Conservation (phyloP, 2,888 invertebrate species). For the Plebejus anna region DNA sequence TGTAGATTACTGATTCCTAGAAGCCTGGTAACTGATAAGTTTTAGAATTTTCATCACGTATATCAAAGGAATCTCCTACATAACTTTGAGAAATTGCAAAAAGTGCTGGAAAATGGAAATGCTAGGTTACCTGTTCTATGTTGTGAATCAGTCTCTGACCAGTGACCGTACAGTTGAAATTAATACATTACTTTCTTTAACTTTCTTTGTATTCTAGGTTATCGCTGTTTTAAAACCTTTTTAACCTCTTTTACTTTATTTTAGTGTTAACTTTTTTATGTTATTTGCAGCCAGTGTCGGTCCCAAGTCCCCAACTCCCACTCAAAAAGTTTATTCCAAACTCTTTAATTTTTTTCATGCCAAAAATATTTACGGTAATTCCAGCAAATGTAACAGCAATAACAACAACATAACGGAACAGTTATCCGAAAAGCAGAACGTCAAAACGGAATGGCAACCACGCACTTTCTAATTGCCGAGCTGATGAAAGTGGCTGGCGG, state of each 20-base stretch:
- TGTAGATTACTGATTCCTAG: neutral
- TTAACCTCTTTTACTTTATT: neutral
- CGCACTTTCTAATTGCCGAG: slow-evolving; percentile 39
- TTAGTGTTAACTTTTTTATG: neutral
- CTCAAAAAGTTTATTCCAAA: no score
- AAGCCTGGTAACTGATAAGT: neutral
- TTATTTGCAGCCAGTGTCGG: neutral
- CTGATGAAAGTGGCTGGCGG: slow-evolving; percentile 37
- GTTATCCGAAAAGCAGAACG: slow-evolving; percentile 29
- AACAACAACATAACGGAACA: slow-evolving; percentile 1
- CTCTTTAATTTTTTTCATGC: no score
- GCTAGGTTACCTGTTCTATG: neutral
- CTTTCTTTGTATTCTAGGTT: slow-evolving; percentile 3
- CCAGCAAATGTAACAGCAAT: neutral
- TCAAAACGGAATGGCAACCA: slow-evolving; percentile 28
- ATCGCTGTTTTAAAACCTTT: neutral
- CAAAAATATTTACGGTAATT: neutral
- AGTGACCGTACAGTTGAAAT: slow-evolving; percentile 5
- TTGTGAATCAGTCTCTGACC: neutral
- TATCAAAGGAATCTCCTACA: neutral
- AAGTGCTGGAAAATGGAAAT: neutral
- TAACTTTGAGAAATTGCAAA: neutral
- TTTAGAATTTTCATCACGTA: neutral
- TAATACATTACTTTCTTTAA: slow-evolving; percentile 5
- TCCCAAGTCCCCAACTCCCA: no score